phyloP scores from a whole-genome alignment of 1,140 invertebrate species.

The Drosophila murphyi region DNA sequence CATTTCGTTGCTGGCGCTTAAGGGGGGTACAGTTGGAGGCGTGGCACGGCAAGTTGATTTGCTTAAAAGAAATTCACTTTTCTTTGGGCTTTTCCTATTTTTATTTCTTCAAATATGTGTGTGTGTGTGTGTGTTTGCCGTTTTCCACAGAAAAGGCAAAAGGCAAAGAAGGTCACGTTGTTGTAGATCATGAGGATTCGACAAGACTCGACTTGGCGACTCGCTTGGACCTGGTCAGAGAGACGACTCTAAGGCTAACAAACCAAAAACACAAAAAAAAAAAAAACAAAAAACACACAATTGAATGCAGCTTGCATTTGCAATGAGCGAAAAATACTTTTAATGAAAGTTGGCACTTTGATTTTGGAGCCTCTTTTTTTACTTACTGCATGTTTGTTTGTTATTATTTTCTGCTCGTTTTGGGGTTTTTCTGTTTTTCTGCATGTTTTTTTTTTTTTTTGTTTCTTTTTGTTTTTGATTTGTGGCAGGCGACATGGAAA shows the following conservation, averaged over 20 bases:
- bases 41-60: slow-evolving; percentile 73
- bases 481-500: slow-evolving; percentile 76
- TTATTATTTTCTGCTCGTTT: slow-evolving; percentile 30
- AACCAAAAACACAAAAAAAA: slow-evolving; percentile 48
- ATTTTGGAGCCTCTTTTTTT: slow-evolving; percentile 39
- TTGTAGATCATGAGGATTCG: slow-evolving; percentile 79
- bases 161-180: slow-evolving; percentile 78
- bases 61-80: slow-evolving; percentile 83
- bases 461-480: slow-evolving; percentile 63
- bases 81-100: slow-evolving; percentile 48
- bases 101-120: slow-evolving; percentile 62
- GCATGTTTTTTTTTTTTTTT: slow-evolving; percentile 30
- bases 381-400: slow-evolving; percentile 14
- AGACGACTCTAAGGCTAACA: slow-evolving; percentile 45
- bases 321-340: slow-evolving; percentile 81
- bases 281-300: slow-evolving; percentile 46
- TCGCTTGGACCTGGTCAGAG: slow-evolving; percentile 49
- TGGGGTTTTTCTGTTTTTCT: slow-evolving; percentile 45
- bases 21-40: slow-evolving; percentile 21
- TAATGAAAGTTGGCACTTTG: slow-evolving; percentile 82
- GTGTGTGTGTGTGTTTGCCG: slow-evolving; percentile 28
- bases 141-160: slow-evolving; percentile 7
- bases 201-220: slow-evolving; percentile 31
- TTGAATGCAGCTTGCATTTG: slow-evolving; percentile 74
- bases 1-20: neutral